Percentiles rank a stretch among this genome's conserved stretches.
Conservation (phyloP, 2,113 vertebrate genomes). For the Dipodomys merriami region DNA sequence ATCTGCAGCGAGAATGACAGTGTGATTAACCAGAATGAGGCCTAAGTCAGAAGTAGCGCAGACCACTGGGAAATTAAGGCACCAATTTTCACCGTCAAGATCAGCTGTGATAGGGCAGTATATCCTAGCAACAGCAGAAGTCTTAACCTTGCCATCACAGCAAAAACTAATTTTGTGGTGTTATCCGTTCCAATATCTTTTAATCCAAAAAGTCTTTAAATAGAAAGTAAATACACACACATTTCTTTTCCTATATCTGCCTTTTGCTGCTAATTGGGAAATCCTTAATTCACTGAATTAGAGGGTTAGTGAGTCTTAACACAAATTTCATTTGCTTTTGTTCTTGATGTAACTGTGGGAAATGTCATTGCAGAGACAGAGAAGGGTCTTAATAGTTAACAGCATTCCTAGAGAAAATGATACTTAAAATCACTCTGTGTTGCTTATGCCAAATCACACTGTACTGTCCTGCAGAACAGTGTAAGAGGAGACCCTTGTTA, state of each 20-base stretch:
- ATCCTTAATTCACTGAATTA: conserved; percentile 83
- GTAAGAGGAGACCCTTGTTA: neutral
- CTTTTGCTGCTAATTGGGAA: conserved; percentile 83
- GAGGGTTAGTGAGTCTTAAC: conserved; percentile 74
- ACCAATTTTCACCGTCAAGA: conserved; percentile 87
- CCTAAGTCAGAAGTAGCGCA: conserved; percentile 85
- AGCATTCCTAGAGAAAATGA: neutral
- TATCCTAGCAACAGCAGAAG: conserved; percentile 88
- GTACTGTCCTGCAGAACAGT: neutral
- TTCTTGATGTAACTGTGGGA: conserved; percentile 23
- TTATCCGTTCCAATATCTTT: conserved; percentile 86
- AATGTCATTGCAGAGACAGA: neutral
- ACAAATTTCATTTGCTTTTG: conserved; percentile 78
- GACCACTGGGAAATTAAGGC: conserved; percentile 91
- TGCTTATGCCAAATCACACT: conserved; percentile 17
- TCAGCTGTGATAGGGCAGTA: conserved; percentile 86
- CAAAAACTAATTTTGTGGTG: conserved; percentile 85
- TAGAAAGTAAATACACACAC: conserved; percentile 82
- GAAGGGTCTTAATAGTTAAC: conserved; percentile 2
- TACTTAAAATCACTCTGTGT: conserved; percentile 32
- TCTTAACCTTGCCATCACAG: conserved; percentile 82
- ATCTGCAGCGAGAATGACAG: conserved; percentile 88
- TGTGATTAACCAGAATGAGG: conserved; percentile 90
- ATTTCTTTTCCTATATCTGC: conserved; percentile 76
- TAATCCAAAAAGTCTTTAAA: conserved; percentile 87